Base-by-base conservation (phyloP, 2,113 vertebrate genomes). In the Dolichallabes microphthalmus region DNA sequence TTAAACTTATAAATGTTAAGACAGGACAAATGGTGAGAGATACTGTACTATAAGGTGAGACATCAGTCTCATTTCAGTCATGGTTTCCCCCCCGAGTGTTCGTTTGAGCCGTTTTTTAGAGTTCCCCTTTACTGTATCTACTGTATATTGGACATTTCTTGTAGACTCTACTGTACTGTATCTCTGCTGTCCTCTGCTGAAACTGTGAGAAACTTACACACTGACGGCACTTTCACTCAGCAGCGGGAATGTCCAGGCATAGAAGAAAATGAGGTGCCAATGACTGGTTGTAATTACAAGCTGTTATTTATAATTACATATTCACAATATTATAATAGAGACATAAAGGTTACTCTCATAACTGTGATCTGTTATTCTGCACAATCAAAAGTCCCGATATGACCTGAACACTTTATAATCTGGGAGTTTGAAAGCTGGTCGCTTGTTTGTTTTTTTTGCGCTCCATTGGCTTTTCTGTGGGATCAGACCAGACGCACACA, bases 181-280 rank as follows among this genome's bases (percentile, higher is more conserved):
- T 20, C 76, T 78, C 55, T 78, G 27, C 53, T 77, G 52, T 77
- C 52, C 52, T 77, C 75, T 77, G 27, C 52, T 60, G 30, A 79
- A 79, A 79, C n/a, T 22, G 30, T 39, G 57, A 39, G 19, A 79
- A 60, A 79, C 20, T 78, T 58, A 30, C 55, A 35, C 73, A 53
- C 45, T 2, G 2, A 25, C 8, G 25, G 52, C 25, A 53, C 13
- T 53, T 75, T 52, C 25, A 75, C 73, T 27, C 13, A 75, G 25
- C 11, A 27, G 25, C 6, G n/a, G 13, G 50, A 76, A 76, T 27
- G 50, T 76, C 13, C 50, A 53, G 27, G 13, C 73, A 50, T 74
- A 45, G 50, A 39, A 74, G 71, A n/a, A 74, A n/a, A 50, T n/a
- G 4, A 74, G 39, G 39, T 50, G 39, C 32, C 71, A 75, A 53